Base-by-base conservation (phyloP, 2,797 vertebrate genomes). In the Notolepis coatsorum region DNA sequence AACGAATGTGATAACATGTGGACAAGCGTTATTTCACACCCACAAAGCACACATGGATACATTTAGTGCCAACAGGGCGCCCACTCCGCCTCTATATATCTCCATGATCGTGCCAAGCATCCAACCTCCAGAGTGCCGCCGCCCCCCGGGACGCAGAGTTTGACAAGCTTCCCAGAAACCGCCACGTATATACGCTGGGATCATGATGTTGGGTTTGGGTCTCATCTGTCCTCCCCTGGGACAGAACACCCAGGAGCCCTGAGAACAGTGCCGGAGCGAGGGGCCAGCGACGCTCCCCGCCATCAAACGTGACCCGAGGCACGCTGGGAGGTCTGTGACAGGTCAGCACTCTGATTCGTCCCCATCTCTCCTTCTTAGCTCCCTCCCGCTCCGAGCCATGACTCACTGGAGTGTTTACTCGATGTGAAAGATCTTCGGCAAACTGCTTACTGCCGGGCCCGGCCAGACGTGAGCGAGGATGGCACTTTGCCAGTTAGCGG, bases 401-500 rank as follows among this genome's bases (percentile, higher is more conserved):
- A 66, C 57, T 66, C 69, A 66, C 63, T 61, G 24, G 38, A 61
- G 46, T 35, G 50, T 65, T 65, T 51, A 56, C 50, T 61, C 54
- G 51, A 65, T 64, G 48, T 56, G 62, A 71, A 71, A 50, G 62
- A 65, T 65, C 56, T 55, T 37, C 30, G 18, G 64, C 56, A 45
- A 55, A 71, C 28, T 65, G 57, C 61, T 71, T 51, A 61, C 62
- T 71, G 55, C 50, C 25, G 49, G 68, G 68, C 43, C 48, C 38
- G 38, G 62, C 37, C 63, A 71, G 73, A 76, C 43, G 18, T 51
- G 73, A 67, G 31, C 39, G 17, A 23, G 60, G 49, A 24, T 72
- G 73, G 65, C 68, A 77, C 55, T 64, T 43, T 59, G 63, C 63
- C 63, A 50, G 57, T 57, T 72, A 43, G 58, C 41, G 25, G 48